Base-by-base conservation (phyloP, 2,888 invertebrate genomes). In the Tipula unca region DNA sequence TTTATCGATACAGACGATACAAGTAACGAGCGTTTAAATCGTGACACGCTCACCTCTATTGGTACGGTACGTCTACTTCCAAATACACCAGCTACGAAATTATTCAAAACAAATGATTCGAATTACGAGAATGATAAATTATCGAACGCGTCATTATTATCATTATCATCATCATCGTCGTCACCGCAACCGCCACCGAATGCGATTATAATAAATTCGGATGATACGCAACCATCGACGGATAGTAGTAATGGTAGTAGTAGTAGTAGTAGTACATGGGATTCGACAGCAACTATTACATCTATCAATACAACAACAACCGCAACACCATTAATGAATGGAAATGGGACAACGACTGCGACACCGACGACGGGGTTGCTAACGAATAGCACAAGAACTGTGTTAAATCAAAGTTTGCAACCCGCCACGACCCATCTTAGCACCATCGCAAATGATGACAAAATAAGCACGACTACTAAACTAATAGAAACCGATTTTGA, bases 331-430 rank as follows among this genome's bases (percentile, higher is more conserved):
- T 82, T 32, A 29, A 54, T 85, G 54, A 84, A 84, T 32, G 5
- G 8, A 29, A 48, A 35, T 35, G 54, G 82, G 29, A 39, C 54
- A 54, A 35, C 84, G 85, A 35, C 48, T 14, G 82, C 35, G 35
- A 86, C 85, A 84, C 25, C 85, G 86, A 25, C 87, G 87, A 8
- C 10, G 8, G 69, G 25, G 69, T 69, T 69, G 87, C 87, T 88
- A 86, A 88, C 88, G 86, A 88, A 87, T 69, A 88, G 87, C 42
- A 42, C 35, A 82, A 82, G 29, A 36, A 85, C 36, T 85, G 35
- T 36, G 36, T 35, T 13, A 20, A 85, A 69, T 10, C 25, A 3
- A 69, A 69, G 2, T 69, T 69, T 69, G 69, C 69, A 69, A 69
- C 13, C 13, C 25, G 69, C 20, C 69, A 69, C 69, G 10, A 69